Base-by-base conservation (phyloP, 2,888 invertebrate species). In the Muschampia plurimacula region DNA sequence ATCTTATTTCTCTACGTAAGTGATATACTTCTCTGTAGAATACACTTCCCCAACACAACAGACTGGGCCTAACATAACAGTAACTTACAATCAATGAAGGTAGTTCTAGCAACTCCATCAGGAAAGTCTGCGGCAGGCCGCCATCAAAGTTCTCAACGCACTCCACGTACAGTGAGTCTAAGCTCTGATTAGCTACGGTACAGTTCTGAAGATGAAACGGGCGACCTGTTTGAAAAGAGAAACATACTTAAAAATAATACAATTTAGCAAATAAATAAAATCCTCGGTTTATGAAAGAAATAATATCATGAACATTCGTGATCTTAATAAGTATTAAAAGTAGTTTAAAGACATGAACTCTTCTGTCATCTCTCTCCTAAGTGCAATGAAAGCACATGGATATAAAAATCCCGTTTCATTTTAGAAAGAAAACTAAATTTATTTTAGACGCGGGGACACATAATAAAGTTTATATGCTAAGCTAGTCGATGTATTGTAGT, bases 141-240 rank as follows among this genome's bases (percentile, higher is more conserved):
- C 98, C 98, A 83, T 98, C 97, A 89, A 98, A 98, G 82, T 97
- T 97, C 89, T 98, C 98, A 70, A 97, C 95, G 88, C 98, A 98
- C 79, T 98, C 97, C 66, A 98, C 97, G 87, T 97, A 96, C 74
- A 98, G 86, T 0, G 97, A 97, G 85, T 98, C 97, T 77, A 96
- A 95, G 72, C 98, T 98, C 89, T 98, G 97, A 91, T 98, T 98
- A 72, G 96, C 96, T 46, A 98, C 96, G n/a, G 97, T 96, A 89
- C 98, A 98, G 92, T 98, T 98, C 84, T 97, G 96, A 72, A 98
- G 95, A 69, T 97, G 97, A 86, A 98, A 98, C 8, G 98, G 98
- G 63, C 97, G 97, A 85, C 98, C 98, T 98, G 36, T 13, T 46
- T 44, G 55, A 55, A 5, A 22, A 8, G 2, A 65, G 10, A 59